phyloP scores from a whole-genome alignment of 2,113 vertebrate genomes.

The Saccopteryx bilineata region DNA sequence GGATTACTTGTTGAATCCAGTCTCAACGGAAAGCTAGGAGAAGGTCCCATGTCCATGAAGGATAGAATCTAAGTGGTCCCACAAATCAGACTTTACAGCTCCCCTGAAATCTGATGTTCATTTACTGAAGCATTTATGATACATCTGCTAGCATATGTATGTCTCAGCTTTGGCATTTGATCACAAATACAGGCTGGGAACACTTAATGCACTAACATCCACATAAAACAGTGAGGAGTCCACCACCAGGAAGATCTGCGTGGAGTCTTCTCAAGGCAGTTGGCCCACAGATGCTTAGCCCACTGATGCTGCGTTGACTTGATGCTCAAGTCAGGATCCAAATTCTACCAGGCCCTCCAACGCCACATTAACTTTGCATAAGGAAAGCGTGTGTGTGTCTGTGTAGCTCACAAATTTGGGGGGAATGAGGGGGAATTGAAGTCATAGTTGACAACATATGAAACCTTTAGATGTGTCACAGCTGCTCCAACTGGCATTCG shows the following conservation, averaged over 20 bases:
- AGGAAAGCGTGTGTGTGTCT: not conserved
- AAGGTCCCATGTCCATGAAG: not conserved
- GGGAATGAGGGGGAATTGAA: slow-evolving; percentile 17
- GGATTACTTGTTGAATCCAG: not conserved
- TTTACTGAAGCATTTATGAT: slow-evolving; percentile 69
- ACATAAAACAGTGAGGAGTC: slow-evolving; percentile 55
- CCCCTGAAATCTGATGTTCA: slow-evolving; percentile 61
- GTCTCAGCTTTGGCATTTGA: slow-evolving; percentile 53
- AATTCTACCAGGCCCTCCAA: slow-evolving; percentile 52
- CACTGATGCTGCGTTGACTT: slow-evolving; percentile 15
- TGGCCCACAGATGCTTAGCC: slow-evolving; percentile 50
- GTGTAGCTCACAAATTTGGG: not conserved
- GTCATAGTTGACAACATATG: slow-evolving; percentile 65
- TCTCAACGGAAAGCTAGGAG: not conserved
- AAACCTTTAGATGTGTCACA: slow-evolving; percentile 82
- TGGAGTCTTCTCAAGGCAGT: not conserved
- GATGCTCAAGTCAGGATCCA: slow-evolving; percentile 41
- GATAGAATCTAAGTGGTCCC: not conserved
- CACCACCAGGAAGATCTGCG: not conserved
- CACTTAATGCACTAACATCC: slow-evolving; percentile 66
- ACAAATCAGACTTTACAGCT: not conserved
- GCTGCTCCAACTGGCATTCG: slow-evolving; percentile 71
- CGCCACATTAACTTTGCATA: slow-evolving; percentile 62
- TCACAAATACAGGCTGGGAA: slow-evolving; percentile 67
- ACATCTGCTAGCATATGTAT: slow-evolving; percentile 72